phyloP scores from a whole-genome alignment of 2,888 invertebrate species.

The Atherix ibis region DNA sequence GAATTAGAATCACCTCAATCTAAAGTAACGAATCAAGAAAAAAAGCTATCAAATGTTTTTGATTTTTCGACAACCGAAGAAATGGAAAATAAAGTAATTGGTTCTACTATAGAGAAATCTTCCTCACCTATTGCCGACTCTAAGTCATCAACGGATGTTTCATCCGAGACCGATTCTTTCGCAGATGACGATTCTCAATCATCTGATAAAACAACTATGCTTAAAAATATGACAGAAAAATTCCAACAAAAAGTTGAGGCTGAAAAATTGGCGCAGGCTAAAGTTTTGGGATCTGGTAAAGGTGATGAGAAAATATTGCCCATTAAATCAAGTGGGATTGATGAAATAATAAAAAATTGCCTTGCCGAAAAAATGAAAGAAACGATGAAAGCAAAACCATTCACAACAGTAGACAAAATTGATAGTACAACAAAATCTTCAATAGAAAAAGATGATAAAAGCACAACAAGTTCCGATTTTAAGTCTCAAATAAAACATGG shows the following conservation, averaged over 20 bases:
- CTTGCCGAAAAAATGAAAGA: slow-evolving; percentile 21
- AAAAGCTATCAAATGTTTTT: slow-evolving; percentile 8
- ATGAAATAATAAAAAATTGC: slow-evolving; percentile 22
- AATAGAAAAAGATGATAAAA: slow-evolving; percentile 9
- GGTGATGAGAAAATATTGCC: slow-evolving; percentile 14
- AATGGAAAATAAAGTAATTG: slow-evolving; percentile 14
- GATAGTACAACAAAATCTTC: slow-evolving; percentile 5
- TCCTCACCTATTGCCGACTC: slow-evolving; percentile 14
- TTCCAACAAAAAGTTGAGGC: slow-evolving; percentile 21
- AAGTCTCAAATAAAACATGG: slow-evolving; percentile 3
- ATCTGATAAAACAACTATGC: slow-evolving; percentile 25
- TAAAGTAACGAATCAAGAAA: slow-evolving; percentile 25
- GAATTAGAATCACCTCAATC: slow-evolving; percentile 31
- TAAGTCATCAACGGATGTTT: slow-evolving; percentile 27
- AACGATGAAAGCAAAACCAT: slow-evolving; percentile 18
- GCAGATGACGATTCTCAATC: slow-evolving; percentile 32
- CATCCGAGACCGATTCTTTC: slow-evolving; percentile 29
- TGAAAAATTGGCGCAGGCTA: slow-evolving; percentile 17
- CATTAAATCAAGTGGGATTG: slow-evolving; percentile 16
- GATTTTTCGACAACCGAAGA: slow-evolving; percentile 17
- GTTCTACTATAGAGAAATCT: slow-evolving; percentile 6
- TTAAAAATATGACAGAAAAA: slow-evolving; percentile 23
- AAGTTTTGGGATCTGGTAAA: slow-evolving; percentile 5
- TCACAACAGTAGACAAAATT: slow-evolving; percentile 9
- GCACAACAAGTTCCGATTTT: slow-evolving; percentile 3